Base-by-base conservation (phyloP, 2,888 invertebrate genomes). In the Sphaerophoria rueppellii region DNA sequence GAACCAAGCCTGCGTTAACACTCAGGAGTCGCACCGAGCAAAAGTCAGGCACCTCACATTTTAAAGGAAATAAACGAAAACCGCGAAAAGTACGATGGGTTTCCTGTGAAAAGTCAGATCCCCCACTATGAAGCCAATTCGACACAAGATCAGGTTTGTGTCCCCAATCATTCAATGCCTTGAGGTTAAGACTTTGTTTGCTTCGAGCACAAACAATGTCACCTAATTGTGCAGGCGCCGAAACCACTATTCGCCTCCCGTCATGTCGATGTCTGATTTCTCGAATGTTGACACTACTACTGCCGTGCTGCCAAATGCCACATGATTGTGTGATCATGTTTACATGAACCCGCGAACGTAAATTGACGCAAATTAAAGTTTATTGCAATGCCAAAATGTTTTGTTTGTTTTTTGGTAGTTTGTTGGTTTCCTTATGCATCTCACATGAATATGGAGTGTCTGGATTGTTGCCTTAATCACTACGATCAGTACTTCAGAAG, bases 321-420 rank as follows among this genome's bases (percentile, higher is more conserved):
- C 35, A 46, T 57, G 48, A 63, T 70, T 46, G 54, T 79, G 80
- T 83, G 74, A 69, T 83, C 75, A 80, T 80, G 83, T 69, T 80
- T 72, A 75, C 83, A 83, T 80, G 71, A 54, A 71, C 75, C 57
- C 67, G 75, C 75, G 80, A 83, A 83, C 83, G 72, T 83, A 83
- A 83, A 83, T 83, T 80, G 80, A 67, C 83, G 83, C 75, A 80
- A 83, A 79, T 83, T 83, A 75, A 80, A 83, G 71, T 83, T 83
- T 75, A 76, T 83, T 80, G 79, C 79, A 75, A 72, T 75, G 80
- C 71, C 80, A 83, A 75, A 73, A 48, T 60, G 35, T n/a, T 54
- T 37, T n/a, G 40, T n/a, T 48, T 52, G 6, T 14, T 12, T 60
- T 60, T 58, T 52, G 14, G 43, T 50, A 40, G 40, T 12, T 55